Conservation (phyloP, 2,888 invertebrate genomes). For the Acanthosoma haemorrhoidale region DNA sequence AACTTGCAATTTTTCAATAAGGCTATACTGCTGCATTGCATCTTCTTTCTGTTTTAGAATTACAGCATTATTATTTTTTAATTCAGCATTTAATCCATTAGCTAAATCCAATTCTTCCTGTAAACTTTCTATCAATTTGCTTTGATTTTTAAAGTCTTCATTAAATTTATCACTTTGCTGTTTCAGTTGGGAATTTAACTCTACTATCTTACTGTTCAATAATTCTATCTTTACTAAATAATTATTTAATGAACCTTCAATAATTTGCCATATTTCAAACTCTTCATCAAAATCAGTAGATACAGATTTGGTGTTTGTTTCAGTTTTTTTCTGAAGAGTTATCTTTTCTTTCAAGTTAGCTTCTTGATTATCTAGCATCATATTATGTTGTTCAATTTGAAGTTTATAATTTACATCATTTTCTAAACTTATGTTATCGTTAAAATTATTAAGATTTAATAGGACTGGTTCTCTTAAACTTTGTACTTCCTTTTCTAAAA, state of each 20-base stretch:
- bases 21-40: neutral
- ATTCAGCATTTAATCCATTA: neutral
- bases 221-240: neutral
- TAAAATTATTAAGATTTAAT: neutral
- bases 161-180: neutral
- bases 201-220: conserved; percentile 11
- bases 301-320: neutral
- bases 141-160: neutral
- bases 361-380: neutral
- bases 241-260: neutral
- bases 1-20: neutral
- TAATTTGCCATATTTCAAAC: neutral
- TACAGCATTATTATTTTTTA: neutral
- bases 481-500: conserved; percentile 10
- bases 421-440: neutral
- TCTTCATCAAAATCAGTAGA: neutral
- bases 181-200: conserved; percentile 6
- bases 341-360: too few species aligned
- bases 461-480: neutral
- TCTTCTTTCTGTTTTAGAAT: neutral
- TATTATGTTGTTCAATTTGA: neutral
- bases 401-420: neutral
- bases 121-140: conserved; percentile 1
- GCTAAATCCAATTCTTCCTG: neutral
- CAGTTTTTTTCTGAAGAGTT: neutral